A percentile compares a stretch with the other conserved stretches of the same genome.
Evolutionary conservation across 1,140 invertebrate genomes (phyloP).

Genomic region (Panulirus ornatus): DNA sequence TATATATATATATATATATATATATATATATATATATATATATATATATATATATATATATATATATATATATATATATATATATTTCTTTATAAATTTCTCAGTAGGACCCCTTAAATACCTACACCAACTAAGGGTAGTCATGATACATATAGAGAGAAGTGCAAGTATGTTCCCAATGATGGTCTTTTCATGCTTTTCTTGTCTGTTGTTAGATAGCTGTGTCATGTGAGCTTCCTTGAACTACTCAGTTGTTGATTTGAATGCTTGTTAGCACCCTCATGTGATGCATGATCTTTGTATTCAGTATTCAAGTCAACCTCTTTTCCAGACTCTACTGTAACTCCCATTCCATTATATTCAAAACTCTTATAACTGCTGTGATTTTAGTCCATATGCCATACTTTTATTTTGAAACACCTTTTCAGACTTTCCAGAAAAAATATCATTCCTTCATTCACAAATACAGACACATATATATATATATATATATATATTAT

Average conservation of each 20-base stretch:
- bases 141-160: conserved; percentile 25
- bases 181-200: background rate
- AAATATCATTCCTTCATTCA: too few relatives aligned
- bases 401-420: background rate
- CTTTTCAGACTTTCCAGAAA: background rate
- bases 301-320: background rate
- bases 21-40: too few relatives aligned
- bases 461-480: too few relatives aligned
- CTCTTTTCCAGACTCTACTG: background rate
- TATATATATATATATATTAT: too few relatives aligned
- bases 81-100: too few relatives aligned
- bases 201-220: background rate
- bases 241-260: background rate
- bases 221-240: background rate
- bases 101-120: too few relatives aligned
- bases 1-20: too few relatives aligned
- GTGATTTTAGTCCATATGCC: background rate
- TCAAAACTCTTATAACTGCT: background rate
- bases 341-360: background rate
- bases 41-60: too few relatives aligned
- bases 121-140: too few relatives aligned
- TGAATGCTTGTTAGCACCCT: background rate
- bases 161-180: background rate
- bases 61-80: too few relatives aligned
- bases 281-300: background rate